Evolutionary conservation across 2,888 invertebrate species (phyloP), one percentile per base, ranked within the genome.

Genomic region (Zhuqinia jingwanae): DNA sequence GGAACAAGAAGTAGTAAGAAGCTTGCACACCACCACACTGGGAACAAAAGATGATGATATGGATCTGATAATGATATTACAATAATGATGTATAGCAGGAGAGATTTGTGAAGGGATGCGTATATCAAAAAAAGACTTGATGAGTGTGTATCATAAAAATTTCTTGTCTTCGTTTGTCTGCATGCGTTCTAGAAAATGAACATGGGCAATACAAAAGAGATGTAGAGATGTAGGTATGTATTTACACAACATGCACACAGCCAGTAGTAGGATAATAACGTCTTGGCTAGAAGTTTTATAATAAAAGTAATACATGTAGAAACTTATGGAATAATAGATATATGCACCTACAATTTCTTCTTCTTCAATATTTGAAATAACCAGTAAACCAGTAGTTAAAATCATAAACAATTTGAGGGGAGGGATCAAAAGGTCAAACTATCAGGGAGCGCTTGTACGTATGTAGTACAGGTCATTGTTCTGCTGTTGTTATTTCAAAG

Each of bases 21-120:
- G 83, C 63, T 75, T 65, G 42, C 75, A 83, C 68, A 82, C 83
- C 76, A 76, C 53, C 75, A 83, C 68, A 82, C 83, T 83, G 76
- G 17, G 83, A 83, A 83, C 83, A 83, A 83, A 83, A 83, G 76
- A 75, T 60, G 80, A 63, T 70, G 70, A 56, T 70, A 56, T 70
- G 56, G 22, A 56, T 36, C 58, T 77, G 77, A 58, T 77, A 58
- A 77, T 77, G 77, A 77, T 77, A 77, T 77, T 42, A 58, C 58
- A 25, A 77, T 58, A 77, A 77, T 77, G 77, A 77, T 77, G 77
- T 56, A 77, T 77, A 58, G 30, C 50, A 47, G 50, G 0, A n/a
- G 8, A 27, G 58, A 56, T 58, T 77, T 77, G 36, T 13, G 30
- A 53, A 47, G 25, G 70, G 70, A 70, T 70, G 36, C 17, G 36